Evolutionary conservation across 2,797 vertebrate genomes (phyloP).

Genomic region (Fistularia commersonii): DNA sequence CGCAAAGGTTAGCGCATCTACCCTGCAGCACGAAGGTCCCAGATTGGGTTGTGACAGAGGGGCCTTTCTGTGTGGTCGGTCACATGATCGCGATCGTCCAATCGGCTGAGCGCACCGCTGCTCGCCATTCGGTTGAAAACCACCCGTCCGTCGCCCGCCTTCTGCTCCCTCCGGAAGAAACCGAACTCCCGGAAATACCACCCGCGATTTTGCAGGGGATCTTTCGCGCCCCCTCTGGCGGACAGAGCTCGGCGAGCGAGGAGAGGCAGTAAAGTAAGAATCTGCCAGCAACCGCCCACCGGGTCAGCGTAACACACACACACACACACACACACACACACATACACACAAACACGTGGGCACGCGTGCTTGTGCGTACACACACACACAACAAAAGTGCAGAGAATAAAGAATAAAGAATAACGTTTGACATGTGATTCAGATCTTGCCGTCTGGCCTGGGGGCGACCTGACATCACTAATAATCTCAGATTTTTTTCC

Average conservation of each 20-base stretch:
- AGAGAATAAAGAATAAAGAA: slow-evolving; percentile 27
- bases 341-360: not conserved
- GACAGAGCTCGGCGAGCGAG: not conserved
- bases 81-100: too few species aligned
- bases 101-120: too few species aligned
- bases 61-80: too few species aligned
- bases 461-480: slow-evolving; percentile 12
- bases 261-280: slow-evolving; percentile 14
- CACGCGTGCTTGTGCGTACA: not conserved
- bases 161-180: too few species aligned
- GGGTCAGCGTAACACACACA: slow-evolving; percentile 26
- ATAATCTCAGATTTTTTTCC: not conserved
- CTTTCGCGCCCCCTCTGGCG: not conserved
- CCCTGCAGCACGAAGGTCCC: too few species aligned
- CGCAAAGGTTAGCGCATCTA: too few species aligned
- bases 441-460: slow-evolving; percentile 6
- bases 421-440: slow-evolving; percentile 7
- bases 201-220: not conserved
- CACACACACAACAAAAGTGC: not conserved
- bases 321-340: slow-evolving; percentile 10
- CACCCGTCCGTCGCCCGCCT: too few species aligned
- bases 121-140: too few species aligned
- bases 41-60: too few species aligned
- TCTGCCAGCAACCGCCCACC: slow-evolving; percentile 32
- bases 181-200: too few species aligned